phyloP scores from a whole-genome alignment of 2,888 invertebrate species.

The Linyphia triangularis region DNA sequence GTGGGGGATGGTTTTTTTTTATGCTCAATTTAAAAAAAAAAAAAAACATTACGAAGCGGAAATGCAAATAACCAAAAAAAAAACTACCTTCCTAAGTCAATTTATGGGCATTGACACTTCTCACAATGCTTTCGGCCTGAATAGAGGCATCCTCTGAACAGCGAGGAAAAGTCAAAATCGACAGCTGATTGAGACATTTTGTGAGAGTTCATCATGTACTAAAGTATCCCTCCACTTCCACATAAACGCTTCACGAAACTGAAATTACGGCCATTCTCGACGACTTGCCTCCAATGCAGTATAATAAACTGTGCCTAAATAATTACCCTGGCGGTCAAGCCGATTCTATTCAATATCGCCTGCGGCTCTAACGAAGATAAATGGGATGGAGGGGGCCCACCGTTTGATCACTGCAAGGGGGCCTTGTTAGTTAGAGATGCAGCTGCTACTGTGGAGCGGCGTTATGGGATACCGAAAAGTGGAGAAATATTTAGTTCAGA shows the following conservation, averaged over 20 bases:
- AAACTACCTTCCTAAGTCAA: too few species aligned
- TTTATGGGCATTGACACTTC: neutral
- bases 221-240: slow-evolving; percentile 23
- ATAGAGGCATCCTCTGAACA: neutral
- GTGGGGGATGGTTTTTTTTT: too few species aligned
- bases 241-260: slow-evolving; percentile 35
- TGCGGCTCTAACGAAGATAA: slow-evolving; percentile 71
- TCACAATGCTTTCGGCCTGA: neutral
- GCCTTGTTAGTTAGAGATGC: neutral
- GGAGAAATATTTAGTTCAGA: neutral
- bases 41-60: too few species aligned
- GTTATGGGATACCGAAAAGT: neutral
- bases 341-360: slow-evolving; percentile 63
- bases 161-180: neutral
- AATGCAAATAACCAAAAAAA: too few species aligned
- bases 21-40: too few species aligned
- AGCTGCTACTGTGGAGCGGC: slow-evolving; percentile 41
- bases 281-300: neutral
- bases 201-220: neutral
- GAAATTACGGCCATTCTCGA: slow-evolving; percentile 49
- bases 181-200: slow-evolving; percentile 54
- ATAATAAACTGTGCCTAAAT: slow-evolving; percentile 70
- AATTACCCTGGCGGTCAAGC: slow-evolving; percentile 56
- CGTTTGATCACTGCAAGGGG: neutral
- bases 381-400: slow-evolving; percentile 26